Conservation (phyloP, 1,140 invertebrate genomes). For the Pantala flavescens region DNA sequence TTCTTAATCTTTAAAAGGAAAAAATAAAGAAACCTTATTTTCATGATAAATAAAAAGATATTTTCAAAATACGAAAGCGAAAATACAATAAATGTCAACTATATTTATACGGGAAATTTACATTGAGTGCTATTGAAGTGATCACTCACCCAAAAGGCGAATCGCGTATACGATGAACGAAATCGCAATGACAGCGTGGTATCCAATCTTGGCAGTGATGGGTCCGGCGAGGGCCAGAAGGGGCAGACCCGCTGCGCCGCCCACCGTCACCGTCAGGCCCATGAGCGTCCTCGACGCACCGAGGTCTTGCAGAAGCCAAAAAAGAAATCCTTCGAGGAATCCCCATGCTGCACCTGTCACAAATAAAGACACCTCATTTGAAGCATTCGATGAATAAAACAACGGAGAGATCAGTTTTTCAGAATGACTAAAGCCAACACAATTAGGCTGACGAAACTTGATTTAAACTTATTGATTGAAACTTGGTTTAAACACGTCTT, state of each 20-base stretch:
- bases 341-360: slow-evolving; percentile 65
- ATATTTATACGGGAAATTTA: no score
- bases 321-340: slow-evolving; percentile 75
- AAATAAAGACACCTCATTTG: slow-evolving; percentile 13
- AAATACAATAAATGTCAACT: no score
- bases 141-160: slow-evolving; percentile 54
- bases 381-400: slow-evolving; percentile 12
- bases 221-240: slow-evolving; percentile 64
- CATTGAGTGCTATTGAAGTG: no score
- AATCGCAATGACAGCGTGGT: slow-evolving; percentile 71
- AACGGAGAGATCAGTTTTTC: not conserved
- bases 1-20: no score
- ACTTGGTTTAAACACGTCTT: no score
- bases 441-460: slow-evolving; percentile 14
- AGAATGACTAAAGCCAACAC: not conserved
- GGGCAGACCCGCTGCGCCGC: slow-evolving; percentile 64
- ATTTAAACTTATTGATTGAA: not conserved
- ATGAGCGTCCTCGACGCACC: slow-evolving; percentile 67
- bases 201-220: slow-evolving; percentile 65
- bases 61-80: no score
- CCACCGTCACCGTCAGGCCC: slow-evolving; percentile 73
- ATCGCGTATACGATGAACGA: slow-evolving; percentile 67
- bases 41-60: no score
- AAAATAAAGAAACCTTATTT: no score
- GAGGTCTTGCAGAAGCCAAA: slow-evolving; percentile 73